A percentile compares a stretch with the other conserved stretches of the same genome.
These are phyloP conservation scores for Rhinopomastus cyanomelas DNA, from an alignment of 2,113 vertebrate species.

Conservation along the genomic window DNA sequence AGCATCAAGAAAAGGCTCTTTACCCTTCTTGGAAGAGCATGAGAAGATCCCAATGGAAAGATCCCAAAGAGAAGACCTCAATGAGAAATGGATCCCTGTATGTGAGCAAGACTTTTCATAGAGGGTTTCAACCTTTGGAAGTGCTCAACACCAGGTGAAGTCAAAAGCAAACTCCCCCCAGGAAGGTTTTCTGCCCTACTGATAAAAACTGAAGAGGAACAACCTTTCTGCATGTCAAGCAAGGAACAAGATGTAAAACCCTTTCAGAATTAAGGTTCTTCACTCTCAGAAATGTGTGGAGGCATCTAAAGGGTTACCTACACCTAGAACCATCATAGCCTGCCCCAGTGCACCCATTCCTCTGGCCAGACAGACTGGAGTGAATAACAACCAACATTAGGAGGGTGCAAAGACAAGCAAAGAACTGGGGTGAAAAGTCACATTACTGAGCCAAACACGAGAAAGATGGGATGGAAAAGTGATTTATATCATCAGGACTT, in stretches of 20 bases:
- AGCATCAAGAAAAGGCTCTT: not conserved
- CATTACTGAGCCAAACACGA: accelerated
- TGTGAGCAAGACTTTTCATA: not conserved
- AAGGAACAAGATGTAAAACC: not conserved
- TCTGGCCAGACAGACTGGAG: not conserved
- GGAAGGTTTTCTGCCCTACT: accelerated
- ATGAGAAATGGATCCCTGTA: accelerated
- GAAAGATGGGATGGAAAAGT: not conserved
- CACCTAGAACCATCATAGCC: not conserved
- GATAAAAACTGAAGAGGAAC: not conserved
- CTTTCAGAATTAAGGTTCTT: not conserved
- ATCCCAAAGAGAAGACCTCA: not conserved
- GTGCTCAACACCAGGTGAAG: not conserved
- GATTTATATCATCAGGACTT: not conserved
- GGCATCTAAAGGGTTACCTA: not conserved
- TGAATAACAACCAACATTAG: not conserved
- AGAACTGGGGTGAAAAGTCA: not conserved
- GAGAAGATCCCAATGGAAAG: no score
- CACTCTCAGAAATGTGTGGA: not conserved
- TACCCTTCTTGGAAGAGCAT: not conserved
- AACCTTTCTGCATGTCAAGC: accelerated
- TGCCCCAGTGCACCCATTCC: not conserved
- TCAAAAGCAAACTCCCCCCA: not conserved
- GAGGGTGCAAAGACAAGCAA: not conserved
- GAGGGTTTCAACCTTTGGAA: not conserved